Evolutionary conservation across 2,113 vertebrate species (phyloP), one percentile per base, ranked within the genome.

Genomic region (Illadopsis cleaveri): DNA sequence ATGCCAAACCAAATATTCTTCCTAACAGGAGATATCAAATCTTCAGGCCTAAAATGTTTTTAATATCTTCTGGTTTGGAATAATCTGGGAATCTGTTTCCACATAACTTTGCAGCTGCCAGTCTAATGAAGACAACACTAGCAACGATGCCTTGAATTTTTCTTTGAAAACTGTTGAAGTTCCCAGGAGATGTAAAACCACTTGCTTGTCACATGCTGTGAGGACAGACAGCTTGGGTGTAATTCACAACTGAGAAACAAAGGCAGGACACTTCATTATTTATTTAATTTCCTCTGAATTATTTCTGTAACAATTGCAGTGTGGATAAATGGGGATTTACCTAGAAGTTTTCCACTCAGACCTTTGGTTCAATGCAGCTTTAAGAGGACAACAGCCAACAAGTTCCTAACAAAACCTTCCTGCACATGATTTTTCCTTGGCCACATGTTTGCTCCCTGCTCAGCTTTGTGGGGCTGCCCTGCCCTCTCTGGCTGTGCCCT

Each of bases 1-100:
- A 77, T 61, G 50, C 51, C 71, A 88, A 90, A 66, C 23, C n/a
- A 73, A 90, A 73, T 73, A 88, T 30, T 81, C 57, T 48, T 73
- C 27, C 44, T 82, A 77, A 75, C 47, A 64, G 65, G 70, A 75
- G 50, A 40, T 23, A 84, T 0, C 24, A n/a, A 92, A 25, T 90
- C 53, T 92, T 94, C 6, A 27, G 57, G 45, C 25, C 45, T 61
- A 38, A 85, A 85, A 66, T 54, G 54, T 35, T 53, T 73, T 62
- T 73, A 42, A 40, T 86, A 72, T 50, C 15, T 62, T 65, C 37
- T 45, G 15, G 21, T 90, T 90, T 45, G 65, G 57, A 69, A 50
- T 35, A 48, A 75, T 64, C 31, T 61, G 28, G 22, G 53, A 54
- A 64, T 37, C 69, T 40, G 10, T 62, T 82, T 79, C 37, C 60